These are phyloP conservation scores for Tragelaphus oryx DNA, from an alignment of 2,797 vertebrate genomes.

Conservation along the genomic window DNA sequence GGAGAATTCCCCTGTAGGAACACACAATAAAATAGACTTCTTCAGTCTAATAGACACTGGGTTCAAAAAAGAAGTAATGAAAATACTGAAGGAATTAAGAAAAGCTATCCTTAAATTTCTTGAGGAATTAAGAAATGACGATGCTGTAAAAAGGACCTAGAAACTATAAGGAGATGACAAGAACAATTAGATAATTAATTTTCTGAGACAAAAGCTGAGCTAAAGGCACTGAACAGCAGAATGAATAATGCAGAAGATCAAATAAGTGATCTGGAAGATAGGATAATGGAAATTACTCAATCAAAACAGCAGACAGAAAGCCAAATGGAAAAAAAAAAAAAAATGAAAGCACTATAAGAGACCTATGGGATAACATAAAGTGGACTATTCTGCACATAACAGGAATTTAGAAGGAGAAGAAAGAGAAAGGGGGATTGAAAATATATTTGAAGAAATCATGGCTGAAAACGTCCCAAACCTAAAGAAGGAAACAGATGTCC, in stretches of 20 bases:
- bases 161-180: not conserved
- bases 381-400: not conserved
- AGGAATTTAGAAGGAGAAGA: not conserved
- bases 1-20: not conserved
- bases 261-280: not conserved
- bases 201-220: not conserved
- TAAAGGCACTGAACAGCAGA: not conserved
- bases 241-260: not conserved
- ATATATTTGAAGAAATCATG: not conserved
- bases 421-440: not conserved
- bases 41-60: not conserved
- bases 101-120: not conserved
- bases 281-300: not conserved
- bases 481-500: not conserved
- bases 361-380: not conserved
- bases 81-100: not conserved
- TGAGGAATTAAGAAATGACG: not conserved
- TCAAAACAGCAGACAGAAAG: not conserved
- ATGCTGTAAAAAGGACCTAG: not conserved
- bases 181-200: not conserved
- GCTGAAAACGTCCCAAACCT: not conserved
- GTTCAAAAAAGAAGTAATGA: not conserved
- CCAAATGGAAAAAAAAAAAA: not conserved
- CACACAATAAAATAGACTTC: not conserved
- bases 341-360: not conserved